Evolutionary conservation across 1,140 invertebrate genomes (phyloP).

Genomic region (Lamellibrachia luymesi): DNA sequence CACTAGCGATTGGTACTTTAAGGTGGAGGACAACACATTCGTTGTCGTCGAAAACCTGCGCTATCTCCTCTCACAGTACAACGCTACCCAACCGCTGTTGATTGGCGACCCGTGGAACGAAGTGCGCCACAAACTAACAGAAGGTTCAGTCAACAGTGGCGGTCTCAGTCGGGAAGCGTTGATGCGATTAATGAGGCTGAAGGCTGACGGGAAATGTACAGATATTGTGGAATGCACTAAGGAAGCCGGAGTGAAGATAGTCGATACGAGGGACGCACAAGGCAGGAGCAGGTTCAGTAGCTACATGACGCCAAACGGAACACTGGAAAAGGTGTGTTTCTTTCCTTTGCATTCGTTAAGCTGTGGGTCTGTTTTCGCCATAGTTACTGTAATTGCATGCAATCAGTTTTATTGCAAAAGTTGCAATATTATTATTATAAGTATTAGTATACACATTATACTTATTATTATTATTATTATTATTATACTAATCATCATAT

Average conservation of each 20-base stretch:
- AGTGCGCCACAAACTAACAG: background rate
- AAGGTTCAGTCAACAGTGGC: background rate
- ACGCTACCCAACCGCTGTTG: background rate
- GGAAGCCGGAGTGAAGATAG: background rate
- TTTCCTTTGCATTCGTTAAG: background rate
- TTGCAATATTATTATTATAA: background rate
- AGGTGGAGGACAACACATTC: constrained; percentile 34
- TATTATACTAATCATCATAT: constrained; percentile 12
- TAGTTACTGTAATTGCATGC: background rate
- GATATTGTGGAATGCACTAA: background rate
- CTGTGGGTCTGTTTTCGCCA: background rate
- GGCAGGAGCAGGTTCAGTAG: background rate
- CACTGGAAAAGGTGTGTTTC: background rate
- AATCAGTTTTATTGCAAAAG: background rate
- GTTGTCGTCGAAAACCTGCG: constrained; percentile 27
- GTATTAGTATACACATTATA: background rate
- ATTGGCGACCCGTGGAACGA: background rate
- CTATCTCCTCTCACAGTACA: constrained; percentile 15
- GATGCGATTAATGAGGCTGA: background rate
- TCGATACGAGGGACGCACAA: background rate
- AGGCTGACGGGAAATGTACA: background rate
- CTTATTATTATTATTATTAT: constrained; percentile 12
- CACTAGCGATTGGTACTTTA: constrained; percentile 28
- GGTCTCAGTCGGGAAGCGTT: background rate
- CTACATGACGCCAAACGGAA: background rate